A percentile compares a stretch with the other conserved stretches of the same genome.
Evolutionary conservation across 2,797 vertebrate species (phyloP).

Genomic region (Gymnoscopelus braueri): DNA sequence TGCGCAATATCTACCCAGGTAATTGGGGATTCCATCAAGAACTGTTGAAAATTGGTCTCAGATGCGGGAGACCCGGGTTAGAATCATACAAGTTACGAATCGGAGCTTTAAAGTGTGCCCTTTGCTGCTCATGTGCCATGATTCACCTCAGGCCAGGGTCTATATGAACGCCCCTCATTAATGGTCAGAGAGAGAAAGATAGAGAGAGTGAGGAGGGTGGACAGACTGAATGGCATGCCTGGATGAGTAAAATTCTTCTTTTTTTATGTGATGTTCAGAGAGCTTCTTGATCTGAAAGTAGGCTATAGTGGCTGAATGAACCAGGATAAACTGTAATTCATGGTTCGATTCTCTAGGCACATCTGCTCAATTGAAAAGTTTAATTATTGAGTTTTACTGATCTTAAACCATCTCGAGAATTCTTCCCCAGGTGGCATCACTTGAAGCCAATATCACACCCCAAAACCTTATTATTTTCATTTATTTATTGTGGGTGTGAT

Average conservation of each 20-base stretch:
- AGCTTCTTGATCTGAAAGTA: slow-evolving; percentile 11
- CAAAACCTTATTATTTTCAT: no score
- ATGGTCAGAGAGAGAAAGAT: slow-evolving; percentile 40
- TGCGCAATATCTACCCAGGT: no score
- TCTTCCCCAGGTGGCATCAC: no score
- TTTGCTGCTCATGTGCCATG: slow-evolving; percentile 3
- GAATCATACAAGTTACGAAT: no score
- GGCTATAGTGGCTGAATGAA: background rate
- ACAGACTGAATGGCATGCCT: background rate
- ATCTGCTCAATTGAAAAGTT: no score
- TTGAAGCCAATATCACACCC: no score
- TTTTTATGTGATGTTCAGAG: slow-evolving; percentile 4
- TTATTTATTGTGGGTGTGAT: no score
- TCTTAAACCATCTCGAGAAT: no score
- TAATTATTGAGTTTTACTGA: no score
- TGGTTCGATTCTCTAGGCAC: background rate
- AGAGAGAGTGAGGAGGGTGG: background rate
- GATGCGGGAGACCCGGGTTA: no score
- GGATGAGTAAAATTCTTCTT: background rate
- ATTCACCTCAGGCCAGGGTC: slow-evolving; percentile 20
- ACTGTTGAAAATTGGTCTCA: no score
- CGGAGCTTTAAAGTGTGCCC: slow-evolving; percentile 39
- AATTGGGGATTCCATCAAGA: no score
- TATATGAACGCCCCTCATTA: slow-evolving; percentile 37
- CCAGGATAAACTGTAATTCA: background rate